These are phyloP conservation scores for Astyanax mexicanus DNA, from an alignment of 2,797 vertebrate species.

Conservation along the genomic window DNA sequence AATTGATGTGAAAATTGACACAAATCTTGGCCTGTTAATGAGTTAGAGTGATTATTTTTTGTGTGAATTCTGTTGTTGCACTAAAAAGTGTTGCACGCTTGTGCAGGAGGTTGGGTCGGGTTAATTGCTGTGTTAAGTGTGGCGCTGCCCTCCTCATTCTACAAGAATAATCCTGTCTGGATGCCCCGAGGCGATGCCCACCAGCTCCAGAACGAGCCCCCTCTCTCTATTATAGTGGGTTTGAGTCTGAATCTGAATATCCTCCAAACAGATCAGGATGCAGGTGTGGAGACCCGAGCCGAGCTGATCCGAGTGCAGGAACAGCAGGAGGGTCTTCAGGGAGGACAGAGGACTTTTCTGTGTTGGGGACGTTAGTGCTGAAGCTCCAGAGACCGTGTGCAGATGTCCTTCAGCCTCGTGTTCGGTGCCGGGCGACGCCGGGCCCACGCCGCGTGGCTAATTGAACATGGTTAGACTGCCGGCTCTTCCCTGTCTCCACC, in stretches of 20 bases:
- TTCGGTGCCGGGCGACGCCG: conserved; percentile 26
- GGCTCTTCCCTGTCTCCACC: conserved; percentile 11
- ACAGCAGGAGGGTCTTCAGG: conserved; percentile 7
- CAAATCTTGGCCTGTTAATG: too few species aligned
- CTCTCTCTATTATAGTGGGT: neutral
- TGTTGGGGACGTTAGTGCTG: conserved; percentile 15
- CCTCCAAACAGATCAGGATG: conserved; percentile 33
- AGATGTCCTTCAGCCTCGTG: conserved; percentile 30
- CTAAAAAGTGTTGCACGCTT: too few species aligned
- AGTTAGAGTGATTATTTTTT: too few species aligned
- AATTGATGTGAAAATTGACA: too few species aligned
- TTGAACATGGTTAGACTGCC: conserved; percentile 22
- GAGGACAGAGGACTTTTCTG: conserved; percentile 16
- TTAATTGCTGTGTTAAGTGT: conserved; percentile 19
- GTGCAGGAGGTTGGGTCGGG: neutral
- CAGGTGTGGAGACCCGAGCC: conserved; percentile 20
- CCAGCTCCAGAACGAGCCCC: conserved; percentile 5
- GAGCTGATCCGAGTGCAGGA: conserved; percentile 17
- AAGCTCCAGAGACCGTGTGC: conserved; percentile 22
- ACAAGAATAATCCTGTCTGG: conserved; percentile 28
- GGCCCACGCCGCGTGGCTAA: conserved; percentile 22
- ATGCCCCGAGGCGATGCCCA: conserved; percentile 3
- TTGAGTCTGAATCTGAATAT: conserved; percentile 15
- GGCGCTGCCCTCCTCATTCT: conserved; percentile 39
- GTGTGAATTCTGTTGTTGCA: too few species aligned